Evolutionary conservation across 2,888 invertebrate genomes (phyloP).

Genomic region (Cyaniris semiargus): DNA sequence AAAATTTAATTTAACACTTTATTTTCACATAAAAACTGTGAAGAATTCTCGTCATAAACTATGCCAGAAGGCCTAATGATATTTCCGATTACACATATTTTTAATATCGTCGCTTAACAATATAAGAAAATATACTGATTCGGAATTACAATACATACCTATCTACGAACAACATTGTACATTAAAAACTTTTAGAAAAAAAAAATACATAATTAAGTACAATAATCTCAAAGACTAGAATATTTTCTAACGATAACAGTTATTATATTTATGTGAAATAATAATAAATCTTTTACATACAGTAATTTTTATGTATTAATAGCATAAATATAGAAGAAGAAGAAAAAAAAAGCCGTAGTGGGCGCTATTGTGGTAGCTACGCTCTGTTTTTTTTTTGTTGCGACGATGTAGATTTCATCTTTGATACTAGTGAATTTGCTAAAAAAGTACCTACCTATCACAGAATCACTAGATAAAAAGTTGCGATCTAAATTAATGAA

Average conservation of each 20-base stretch:
- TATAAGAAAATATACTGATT: constrained; percentile 30
- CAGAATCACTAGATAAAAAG: neutral
- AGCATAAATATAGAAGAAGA: neutral
- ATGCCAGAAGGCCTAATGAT: neutral
- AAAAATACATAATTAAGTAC: constrained; percentile 46
- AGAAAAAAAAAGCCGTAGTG: neutral
- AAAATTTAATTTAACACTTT: constrained; percentile 40
- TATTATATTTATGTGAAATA: neutral
- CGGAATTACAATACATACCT: neutral
- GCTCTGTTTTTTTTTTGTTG: neutral
- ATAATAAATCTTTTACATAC: too few relatives aligned
- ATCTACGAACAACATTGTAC: constrained; percentile 6
- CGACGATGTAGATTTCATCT: neutral
- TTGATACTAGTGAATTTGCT: neutral
- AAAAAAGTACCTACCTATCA: neutral
- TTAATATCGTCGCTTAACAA: neutral
- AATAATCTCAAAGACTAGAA: constrained; percentile 74
- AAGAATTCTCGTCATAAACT: neutral
- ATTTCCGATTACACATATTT: constrained; percentile 12
- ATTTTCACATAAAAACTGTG: constrained; percentile 44
- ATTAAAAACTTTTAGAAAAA: neutral
- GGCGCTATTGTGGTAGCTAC: constrained; percentile 12
- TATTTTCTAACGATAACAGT: constrained; percentile 40
- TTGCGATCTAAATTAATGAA: neutral
- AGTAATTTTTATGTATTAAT: too few relatives aligned